Percentiles rank a stretch among this genome's conserved stretches.
Conservation (phyloP, 2,888 invertebrate genomes). For the Rosalia funebris region DNA sequence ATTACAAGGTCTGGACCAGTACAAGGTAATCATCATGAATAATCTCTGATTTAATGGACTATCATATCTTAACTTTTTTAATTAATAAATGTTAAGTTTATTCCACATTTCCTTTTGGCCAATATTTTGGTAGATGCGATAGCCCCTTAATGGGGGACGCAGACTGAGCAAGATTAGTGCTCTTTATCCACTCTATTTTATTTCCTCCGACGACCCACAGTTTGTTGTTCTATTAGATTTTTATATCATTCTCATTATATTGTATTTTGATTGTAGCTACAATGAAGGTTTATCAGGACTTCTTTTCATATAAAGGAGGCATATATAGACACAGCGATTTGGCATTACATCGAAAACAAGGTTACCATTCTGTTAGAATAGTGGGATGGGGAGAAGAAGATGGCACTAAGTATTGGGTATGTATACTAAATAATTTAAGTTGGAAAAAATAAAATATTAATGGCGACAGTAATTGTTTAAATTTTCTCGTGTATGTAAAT, state of each 20-base stretch:
- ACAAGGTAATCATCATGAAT: constrained; percentile 71
- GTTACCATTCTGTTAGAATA: constrained; percentile 91
- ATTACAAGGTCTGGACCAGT: constrained; percentile 92
- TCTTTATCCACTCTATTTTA: no score
- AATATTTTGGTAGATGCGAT: no score
- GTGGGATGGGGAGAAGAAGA: constrained; percentile 92
- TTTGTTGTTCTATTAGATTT: background rate
- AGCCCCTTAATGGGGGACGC: no score
- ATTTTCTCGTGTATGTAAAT: no score
- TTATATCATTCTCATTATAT: background rate
- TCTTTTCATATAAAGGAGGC: constrained; percentile 89
- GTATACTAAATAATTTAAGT: constrained; percentile 47
- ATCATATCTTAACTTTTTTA: no score
- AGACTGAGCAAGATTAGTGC: no score
- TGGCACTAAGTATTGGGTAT: constrained; percentile 86
- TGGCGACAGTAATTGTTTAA: background rate
- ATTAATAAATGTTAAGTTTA: no score
- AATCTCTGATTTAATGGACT: background rate
- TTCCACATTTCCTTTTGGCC: no score
- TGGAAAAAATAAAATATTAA: background rate
- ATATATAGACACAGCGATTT: constrained; percentile 76
- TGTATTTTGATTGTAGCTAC: constrained; percentile 72
- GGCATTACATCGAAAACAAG: constrained; percentile 69
- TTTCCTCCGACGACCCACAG: no score
- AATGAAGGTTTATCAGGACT: constrained; percentile 90